Evolutionary conservation across 2,113 vertebrate species (phyloP), one percentile per base, ranked within the genome.

Genomic region (Climacteris rufus): DNA sequence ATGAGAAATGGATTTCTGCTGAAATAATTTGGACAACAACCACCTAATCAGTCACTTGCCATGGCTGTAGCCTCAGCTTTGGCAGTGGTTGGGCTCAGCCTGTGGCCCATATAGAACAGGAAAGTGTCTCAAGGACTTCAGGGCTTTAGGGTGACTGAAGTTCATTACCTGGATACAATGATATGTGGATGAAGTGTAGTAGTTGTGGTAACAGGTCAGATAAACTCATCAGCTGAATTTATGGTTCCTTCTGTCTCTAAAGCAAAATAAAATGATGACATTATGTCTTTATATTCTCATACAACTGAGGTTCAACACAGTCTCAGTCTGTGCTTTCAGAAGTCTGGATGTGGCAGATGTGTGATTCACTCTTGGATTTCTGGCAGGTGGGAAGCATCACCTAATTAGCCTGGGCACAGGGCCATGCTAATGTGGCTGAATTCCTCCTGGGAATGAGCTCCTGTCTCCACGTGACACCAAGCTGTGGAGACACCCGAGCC

Each of bases 341-440:
- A 72, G 30, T 63, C 50, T 89, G 80, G 20, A 77, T 77, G 37
- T 83, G 94, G 83, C 81, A 92, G 89, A 72, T 91, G 87, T 87
- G 69, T 40, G 91, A 90, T 92, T 92, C 76, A 70, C 37, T 89
- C 63, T 57, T 63, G 66, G 88, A 82, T 91, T 93, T 87, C 70
- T 96, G 91, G 89, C 76, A 89, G 89, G 76, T 57, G 72, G 72
- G 87, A 95, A 86, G 7, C 72, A 47, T 87, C 94, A 91, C 80
- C 80, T 91, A 83, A 93, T 96, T 95, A 96, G 72, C 54, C 72
- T 2, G 13, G 89, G 76, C 93, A 94, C 9, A 17, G 61, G 83
- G 76, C 89, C 45, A 19, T 1, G 2, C 71, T 92, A 77, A 94
- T 42, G n/a, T 72, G 89, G n/a, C 45, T 72, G 61, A 39, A 60